phyloP scores from a whole-genome alignment of 2,113 vertebrate genomes.

The Saimiri boliviensis region DNA sequence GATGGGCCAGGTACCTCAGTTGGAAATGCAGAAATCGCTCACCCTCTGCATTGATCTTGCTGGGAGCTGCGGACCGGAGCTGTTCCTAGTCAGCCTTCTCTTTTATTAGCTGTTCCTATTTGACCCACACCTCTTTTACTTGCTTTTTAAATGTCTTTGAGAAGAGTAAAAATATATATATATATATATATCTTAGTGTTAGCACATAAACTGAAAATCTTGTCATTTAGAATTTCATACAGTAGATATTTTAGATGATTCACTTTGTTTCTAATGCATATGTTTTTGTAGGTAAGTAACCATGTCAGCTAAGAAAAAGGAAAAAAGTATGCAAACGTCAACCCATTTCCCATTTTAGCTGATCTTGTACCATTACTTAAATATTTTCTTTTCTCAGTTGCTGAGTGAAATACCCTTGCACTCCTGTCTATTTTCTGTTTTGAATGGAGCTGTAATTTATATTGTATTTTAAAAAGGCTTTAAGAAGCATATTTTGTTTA shows the following conservation, averaged over 20 bases:
- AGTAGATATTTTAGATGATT: not conserved
- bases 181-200: slow-evolving; percentile 31
- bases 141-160: not conserved
- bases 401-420: not conserved
- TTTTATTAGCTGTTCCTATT: too few relatives aligned
- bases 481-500: slow-evolving; percentile 25
- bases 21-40: too few relatives aligned
- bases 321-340: not conserved
- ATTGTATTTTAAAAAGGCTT: slow-evolving; percentile 36
- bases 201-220: slow-evolving; percentile 22
- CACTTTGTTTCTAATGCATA: slow-evolving; percentile 20
- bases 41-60: too few relatives aligned
- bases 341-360: slow-evolving; percentile 27
- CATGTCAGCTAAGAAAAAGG: not conserved
- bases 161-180: not conserved
- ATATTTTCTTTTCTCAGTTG: slow-evolving; percentile 22
- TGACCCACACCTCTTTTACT: not conserved
- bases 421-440: slow-evolving; percentile 32
- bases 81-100: too few relatives aligned
- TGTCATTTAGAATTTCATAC: slow-evolving; percentile 32
- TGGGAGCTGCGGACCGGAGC: too few relatives aligned
- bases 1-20: too few relatives aligned
- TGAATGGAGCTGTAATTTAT: slow-evolving; percentile 61
- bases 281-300: slow-evolving; percentile 28
- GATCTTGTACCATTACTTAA: not conserved